phyloP scores from a whole-genome alignment of 1,140 invertebrate genomes.

The Branchinecta lynchi region DNA sequence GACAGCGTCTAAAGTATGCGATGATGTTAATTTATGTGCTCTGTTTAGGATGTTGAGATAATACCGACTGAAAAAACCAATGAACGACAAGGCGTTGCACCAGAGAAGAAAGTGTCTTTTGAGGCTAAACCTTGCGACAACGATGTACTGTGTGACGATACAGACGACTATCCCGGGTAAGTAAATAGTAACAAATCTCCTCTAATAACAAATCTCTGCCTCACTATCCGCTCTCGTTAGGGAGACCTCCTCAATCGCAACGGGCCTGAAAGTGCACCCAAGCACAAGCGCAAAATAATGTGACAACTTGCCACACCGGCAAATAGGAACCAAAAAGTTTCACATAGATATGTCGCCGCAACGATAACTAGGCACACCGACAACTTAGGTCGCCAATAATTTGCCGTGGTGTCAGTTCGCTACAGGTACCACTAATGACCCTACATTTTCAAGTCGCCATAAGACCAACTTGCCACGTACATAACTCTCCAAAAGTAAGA shows the following conservation, averaged over 20 bases:
- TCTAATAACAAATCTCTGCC: background rate
- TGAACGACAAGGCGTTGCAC: background rate
- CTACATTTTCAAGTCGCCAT: no score
- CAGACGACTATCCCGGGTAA: slow-evolving; percentile 1
- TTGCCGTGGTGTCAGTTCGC: no score
- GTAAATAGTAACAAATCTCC: background rate
- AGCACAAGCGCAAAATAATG: background rate
- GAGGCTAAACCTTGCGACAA: slow-evolving; percentile 1
- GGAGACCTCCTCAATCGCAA: background rate
- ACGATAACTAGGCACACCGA: no score
- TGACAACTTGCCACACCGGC: background rate
- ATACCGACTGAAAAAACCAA: no score
- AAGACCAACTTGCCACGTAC: no score
- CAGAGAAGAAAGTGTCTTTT: background rate
- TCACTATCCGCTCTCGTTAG: background rate
- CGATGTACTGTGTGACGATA: background rate
- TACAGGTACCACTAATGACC: no score
- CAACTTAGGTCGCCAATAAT: no score
- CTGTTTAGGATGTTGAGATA: no score
- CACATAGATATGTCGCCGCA: background rate
- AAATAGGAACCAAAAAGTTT: background rate
- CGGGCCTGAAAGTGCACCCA: background rate
- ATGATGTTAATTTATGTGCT: no score
- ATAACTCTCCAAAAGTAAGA: no score
- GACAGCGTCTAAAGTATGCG: no score